Base-by-base conservation (phyloP, 2,797 vertebrate genomes). In the Mormyrus hasselquistii region DNA sequence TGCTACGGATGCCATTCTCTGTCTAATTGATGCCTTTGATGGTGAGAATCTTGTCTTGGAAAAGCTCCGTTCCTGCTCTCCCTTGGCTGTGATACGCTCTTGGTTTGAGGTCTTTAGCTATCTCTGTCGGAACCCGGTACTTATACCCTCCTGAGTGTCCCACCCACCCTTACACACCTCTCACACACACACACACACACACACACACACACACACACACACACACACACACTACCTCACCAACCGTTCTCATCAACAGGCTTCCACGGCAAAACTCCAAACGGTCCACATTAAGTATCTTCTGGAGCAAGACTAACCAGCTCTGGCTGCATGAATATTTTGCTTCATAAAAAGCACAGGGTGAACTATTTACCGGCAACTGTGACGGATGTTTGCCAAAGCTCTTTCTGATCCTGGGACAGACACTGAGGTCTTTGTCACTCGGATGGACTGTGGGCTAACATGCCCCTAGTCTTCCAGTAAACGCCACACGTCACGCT, bases 191-290 rank as follows among this genome's bases (percentile, higher is more conserved):
- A 34, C 29, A 34, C 29, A 34, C 29, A 34, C 29, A 34, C 29
- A 34, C 29, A 34, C 29, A 34, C 29, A 34, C 29, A 34, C 47
- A 9, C 47, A 49, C 47, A 53, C 34, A 49, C 55, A 89, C 88
- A 86, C 90, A 88, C 65, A 88, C 89, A 89, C 89, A 9, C 69
- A 76, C 87, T 87, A 59, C 65, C 88, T 86, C 57, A 0, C 8
- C 93, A 91, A 94, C 92, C 94, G 93, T 91, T 93, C 92, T 91
- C 90, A 90, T 92, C 90, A 59, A 91, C 92, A 91, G 88, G 89
- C 89, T 82, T 83, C 25, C 55, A 50, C 47, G 85, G 47, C 88
- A 90, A 85, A 85, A 89, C 55, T 44, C 29, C 4, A 73, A 55
- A 44, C 82, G 50, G 73, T 14, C 79, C 49, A 25, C 62, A 16